phyloP scores from a whole-genome alignment of 2,113 vertebrate genomes.

The Coregonus clupeaformis region DNA sequence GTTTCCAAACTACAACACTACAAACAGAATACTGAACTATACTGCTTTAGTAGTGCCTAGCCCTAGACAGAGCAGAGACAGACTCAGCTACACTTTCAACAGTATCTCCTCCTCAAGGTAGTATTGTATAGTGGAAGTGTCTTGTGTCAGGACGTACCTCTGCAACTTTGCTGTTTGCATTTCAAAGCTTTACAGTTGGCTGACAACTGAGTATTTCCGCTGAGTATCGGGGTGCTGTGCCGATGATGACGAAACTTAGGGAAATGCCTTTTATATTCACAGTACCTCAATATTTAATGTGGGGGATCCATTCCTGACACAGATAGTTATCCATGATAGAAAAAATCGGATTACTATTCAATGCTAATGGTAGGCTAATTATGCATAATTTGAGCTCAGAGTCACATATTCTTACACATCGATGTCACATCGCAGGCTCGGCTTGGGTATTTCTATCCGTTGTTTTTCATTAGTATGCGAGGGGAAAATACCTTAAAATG shows the following conservation, averaged over 20 bases:
- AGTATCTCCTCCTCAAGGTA: background rate
- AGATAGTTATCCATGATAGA: background rate
- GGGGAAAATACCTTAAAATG: background rate
- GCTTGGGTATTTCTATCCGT: background rate
- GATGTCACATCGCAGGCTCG: background rate
- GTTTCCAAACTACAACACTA: background rate
- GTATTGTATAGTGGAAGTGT: background rate
- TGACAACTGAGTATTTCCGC: background rate
- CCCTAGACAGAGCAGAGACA: background rate
- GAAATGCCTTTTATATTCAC: slow-evolving; percentile 10
- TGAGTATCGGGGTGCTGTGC: slow-evolving; percentile 2
- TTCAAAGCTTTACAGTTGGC: background rate
- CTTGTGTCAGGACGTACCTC: background rate
- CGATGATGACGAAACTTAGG: slow-evolving; percentile 30
- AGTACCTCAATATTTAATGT: slow-evolving; percentile 12
- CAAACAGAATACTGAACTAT: background rate
- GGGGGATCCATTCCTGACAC: background rate
- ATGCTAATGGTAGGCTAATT: slow-evolving; percentile 1
- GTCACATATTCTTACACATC: slow-evolving; percentile 1
- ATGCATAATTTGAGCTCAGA: slow-evolving; percentile 6
- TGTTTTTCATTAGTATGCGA: background rate
- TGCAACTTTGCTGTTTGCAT: slow-evolving; percentile 6
- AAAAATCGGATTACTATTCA: slow-evolving; percentile 1
- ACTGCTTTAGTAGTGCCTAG: background rate
- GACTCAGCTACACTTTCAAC: background rate